Evolutionary conservation across 2,888 invertebrate genomes (phyloP).

Genomic region (Callimorpha dominula): DNA sequence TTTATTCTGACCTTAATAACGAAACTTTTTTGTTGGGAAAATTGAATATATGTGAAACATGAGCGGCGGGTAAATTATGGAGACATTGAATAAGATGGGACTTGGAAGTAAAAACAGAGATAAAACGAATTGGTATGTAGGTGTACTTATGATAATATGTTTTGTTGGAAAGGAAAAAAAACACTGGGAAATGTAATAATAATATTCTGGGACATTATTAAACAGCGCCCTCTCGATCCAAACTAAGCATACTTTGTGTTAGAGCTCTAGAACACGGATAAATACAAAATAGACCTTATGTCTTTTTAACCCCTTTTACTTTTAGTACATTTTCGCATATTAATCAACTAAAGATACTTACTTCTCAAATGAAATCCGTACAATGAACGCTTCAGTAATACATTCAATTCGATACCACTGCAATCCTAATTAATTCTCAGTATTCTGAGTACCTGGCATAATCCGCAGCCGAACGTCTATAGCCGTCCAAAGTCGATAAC

Average conservation of each 20-base stretch:
- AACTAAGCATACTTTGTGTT: too few relatives aligned
- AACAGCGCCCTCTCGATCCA: too few relatives aligned
- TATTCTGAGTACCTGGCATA: constrained; percentile 55
- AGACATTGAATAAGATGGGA: constrained; percentile 15
- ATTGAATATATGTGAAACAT: constrained; percentile 11
- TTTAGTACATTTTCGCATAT: too few relatives aligned
- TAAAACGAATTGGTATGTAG: constrained; percentile 10
- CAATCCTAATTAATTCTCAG: constrained; percentile 61
- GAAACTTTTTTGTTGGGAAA: constrained; percentile 21
- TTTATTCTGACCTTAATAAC: constrained; percentile 11
- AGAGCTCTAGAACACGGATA: too few relatives aligned
- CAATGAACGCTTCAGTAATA: constrained; percentile 18
- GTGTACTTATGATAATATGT: constrained; percentile 6
- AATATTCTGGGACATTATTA: not conserved
- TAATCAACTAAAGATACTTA: not conserved
- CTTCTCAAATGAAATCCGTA: not conserved
- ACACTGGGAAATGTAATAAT: not conserved
- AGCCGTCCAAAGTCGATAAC: constrained; percentile 17
- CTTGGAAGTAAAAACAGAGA: constrained; percentile 17
- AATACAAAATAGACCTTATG: too few relatives aligned
- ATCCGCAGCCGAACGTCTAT: constrained; percentile 28
- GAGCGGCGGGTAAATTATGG: constrained; percentile 8
- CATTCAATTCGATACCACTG: constrained; percentile 64
- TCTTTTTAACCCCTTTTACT: too few relatives aligned
- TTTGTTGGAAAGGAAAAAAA: not conserved